Conservation (phyloP, 2,797 vertebrate species). For the Tiaroga cobitis region DNA sequence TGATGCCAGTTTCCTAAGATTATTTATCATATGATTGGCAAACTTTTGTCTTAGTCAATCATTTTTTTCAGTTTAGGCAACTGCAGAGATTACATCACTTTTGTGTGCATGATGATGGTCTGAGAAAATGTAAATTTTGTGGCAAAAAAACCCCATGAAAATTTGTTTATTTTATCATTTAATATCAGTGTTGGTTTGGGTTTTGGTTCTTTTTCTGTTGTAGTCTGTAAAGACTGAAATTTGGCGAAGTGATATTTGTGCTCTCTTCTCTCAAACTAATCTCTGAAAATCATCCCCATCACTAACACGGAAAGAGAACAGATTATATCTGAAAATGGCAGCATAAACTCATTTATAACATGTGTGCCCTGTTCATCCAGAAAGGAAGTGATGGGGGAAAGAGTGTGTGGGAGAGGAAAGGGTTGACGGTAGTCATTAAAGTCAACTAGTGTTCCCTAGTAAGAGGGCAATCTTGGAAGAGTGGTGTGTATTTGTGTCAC, state of each 20-base stretch:
- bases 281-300: slow-evolving; percentile 51
- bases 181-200: too few species aligned
- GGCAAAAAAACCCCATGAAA: too few species aligned
- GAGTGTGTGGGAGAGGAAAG: background rate
- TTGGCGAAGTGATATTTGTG: background rate
- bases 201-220: too few species aligned
- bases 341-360: slow-evolving; percentile 62
- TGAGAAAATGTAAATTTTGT: background rate
- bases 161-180: too few species aligned
- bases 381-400: slow-evolving; percentile 36
- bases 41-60: background rate
- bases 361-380: slow-evolving; percentile 49
- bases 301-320: slow-evolving; percentile 51
- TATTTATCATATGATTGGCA: background rate
- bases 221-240: too few species aligned
- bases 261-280: slow-evolving; percentile 33
- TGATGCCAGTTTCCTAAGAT: background rate
- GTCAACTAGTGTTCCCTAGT: slow-evolving; percentile 46
- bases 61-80: background rate
- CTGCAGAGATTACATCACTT: background rate
- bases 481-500: slow-evolving; percentile 43
- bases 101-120: background rate
- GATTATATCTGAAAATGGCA: slow-evolving; percentile 60
- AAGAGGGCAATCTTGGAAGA: background rate
- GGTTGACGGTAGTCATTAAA: slow-evolving; percentile 29